phyloP scores from a whole-genome alignment of 2,888 invertebrate species.

The Stenodera caucasica region DNA sequence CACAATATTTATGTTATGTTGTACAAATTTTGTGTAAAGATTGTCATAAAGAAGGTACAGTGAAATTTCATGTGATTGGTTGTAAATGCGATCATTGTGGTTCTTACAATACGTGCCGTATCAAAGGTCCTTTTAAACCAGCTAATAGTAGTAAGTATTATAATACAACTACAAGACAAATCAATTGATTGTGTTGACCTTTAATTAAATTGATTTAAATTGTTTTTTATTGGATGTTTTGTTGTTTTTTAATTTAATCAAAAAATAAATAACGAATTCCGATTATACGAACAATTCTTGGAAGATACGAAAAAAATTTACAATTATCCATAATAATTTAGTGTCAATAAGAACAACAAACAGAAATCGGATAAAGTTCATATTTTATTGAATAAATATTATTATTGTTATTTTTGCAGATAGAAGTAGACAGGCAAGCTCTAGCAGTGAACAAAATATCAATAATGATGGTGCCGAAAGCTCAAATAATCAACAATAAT shows the following conservation, averaged over 20 bases:
- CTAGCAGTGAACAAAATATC: slow-evolving; percentile 7
- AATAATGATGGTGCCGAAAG: slow-evolving; percentile 16
- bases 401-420: slow-evolving; percentile 3
- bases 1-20: slow-evolving; percentile 77
- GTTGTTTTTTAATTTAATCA: too few species aligned
- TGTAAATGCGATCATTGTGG: slow-evolving; percentile 84
- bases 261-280: too few species aligned
- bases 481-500: slow-evolving; percentile 15
- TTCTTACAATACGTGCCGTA: slow-evolving; percentile 88
- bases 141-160: not conserved
- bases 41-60: slow-evolving; percentile 84
- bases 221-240: not conserved
- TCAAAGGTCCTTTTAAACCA: slow-evolving; percentile 61
- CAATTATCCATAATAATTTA: not conserved
- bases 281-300: too few species aligned
- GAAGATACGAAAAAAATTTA: not conserved
- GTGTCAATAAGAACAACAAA: not conserved
- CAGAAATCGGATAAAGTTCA: not conserved
- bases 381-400: not conserved
- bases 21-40: slow-evolving; percentile 88
- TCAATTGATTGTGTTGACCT: not conserved
- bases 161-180: not conserved
- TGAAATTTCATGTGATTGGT: slow-evolving; percentile 85
- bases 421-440: slow-evolving; percentile 14
- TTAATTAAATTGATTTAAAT: not conserved